phyloP scores from a whole-genome alignment of 2,797 vertebrate genomes.

The Myotis pilosus region DNA sequence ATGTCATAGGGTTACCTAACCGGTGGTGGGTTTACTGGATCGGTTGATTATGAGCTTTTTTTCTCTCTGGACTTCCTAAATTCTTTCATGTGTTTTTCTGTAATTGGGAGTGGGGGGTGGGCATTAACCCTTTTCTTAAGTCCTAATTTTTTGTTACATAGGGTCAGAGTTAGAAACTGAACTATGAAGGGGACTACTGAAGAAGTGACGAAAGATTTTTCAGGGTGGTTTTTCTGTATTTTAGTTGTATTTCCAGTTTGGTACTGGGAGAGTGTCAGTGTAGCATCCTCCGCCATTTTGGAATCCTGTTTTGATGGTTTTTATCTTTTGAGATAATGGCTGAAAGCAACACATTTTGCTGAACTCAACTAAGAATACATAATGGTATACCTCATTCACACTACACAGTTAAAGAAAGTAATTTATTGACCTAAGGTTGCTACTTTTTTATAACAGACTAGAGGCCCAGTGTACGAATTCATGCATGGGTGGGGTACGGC shows the following conservation, averaged over 20 bases:
- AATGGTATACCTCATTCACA: neutral
- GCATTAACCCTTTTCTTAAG: neutral
- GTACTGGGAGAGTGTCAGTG: too few relatives aligned
- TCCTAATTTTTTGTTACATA: neutral
- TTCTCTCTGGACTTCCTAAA: neutral
- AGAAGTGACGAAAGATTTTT: neutral
- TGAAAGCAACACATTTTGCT: neutral
- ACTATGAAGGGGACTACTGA: neutral
- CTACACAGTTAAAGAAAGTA: neutral
- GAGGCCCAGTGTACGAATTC: too few relatives aligned
- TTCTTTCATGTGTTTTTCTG: neutral
- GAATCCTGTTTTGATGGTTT: neutral
- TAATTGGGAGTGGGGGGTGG: neutral
- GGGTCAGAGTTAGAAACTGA: neutral
- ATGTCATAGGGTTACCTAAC: neutral
- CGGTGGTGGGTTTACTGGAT: neutral
- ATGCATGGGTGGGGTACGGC: too few relatives aligned
- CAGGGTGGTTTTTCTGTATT: too few relatives aligned
- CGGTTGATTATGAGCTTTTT: neutral
- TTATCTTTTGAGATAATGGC: neutral
- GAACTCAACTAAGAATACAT: neutral
- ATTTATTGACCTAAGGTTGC: neutral
- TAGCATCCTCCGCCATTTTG: neutral
- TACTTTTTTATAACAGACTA: neutral
- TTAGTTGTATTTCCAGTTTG: too few relatives aligned